Conservation (phyloP, 2,113 vertebrate genomes). For the Ictalurus punctatus region DNA sequence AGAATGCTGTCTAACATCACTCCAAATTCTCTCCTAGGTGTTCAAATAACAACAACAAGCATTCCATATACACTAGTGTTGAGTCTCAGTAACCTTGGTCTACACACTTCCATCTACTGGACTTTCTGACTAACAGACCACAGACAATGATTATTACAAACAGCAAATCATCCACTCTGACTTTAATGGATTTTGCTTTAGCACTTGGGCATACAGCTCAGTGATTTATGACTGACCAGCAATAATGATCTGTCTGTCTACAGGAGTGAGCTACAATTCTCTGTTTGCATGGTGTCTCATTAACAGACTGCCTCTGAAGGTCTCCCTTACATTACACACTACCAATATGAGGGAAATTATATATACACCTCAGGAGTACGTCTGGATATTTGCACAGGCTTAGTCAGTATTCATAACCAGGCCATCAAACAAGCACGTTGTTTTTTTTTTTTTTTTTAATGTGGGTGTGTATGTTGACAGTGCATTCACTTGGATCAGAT, state of each 20-base stretch:
- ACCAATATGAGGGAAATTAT: not conserved
- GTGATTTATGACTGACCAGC: conserved; percentile 1
- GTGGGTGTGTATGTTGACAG: not conserved
- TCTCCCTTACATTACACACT: not conserved
- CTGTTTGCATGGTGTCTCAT: conserved; percentile 19
- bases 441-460: not conserved
- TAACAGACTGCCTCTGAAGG: not conserved
- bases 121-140: not conserved
- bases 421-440: not conserved
- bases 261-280: conserved; percentile 1
- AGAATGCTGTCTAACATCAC: not conserved
- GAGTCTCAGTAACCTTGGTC: not conserved
- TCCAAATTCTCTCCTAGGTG: not conserved
- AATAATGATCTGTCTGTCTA: not conserved
- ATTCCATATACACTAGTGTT: not conserved
- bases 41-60: not conserved
- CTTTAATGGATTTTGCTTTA: conserved; percentile 6
- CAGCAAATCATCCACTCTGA: conserved; percentile 1
- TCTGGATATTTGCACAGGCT: not conserved
- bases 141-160: not conserved
- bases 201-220: not conserved
- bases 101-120: not conserved
- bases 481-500: not conserved
- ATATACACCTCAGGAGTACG: too few relatives aligned
- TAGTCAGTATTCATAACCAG: not conserved